Evolutionary conservation across 2,888 invertebrate species (phyloP).

Genomic region (Nymphalis urticae): DNA sequence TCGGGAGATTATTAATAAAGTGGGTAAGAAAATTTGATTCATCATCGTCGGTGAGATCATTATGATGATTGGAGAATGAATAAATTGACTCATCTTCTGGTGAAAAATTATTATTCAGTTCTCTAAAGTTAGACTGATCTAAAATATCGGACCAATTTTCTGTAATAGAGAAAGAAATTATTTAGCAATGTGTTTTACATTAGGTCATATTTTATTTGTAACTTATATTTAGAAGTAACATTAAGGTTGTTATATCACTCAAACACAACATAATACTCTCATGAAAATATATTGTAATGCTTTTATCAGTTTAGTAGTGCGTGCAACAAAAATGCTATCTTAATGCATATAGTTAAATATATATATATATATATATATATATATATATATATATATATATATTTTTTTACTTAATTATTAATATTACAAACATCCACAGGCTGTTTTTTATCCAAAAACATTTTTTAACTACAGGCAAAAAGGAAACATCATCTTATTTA

Average conservation of each 20-base stretch:
- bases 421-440: too few relatives aligned
- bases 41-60: slow-evolving; percentile 66
- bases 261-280: not conserved
- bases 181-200: not conserved
- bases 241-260: not conserved
- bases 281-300: not conserved
- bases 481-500: too few relatives aligned
- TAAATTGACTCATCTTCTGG: slow-evolving; percentile 72
- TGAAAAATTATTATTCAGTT: slow-evolving; percentile 63
- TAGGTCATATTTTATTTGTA: too few relatives aligned
- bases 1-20: slow-evolving; percentile 70
- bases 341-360: too few relatives aligned
- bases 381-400: too few relatives aligned
- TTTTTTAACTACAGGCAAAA: too few relatives aligned
- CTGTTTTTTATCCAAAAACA: too few relatives aligned
- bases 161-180: slow-evolving; percentile 41
- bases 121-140: slow-evolving; percentile 71
- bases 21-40: slow-evolving; percentile 63
- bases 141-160: slow-evolving; percentile 78
- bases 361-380: too few relatives aligned
- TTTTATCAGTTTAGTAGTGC: not conserved
- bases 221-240: not conserved
- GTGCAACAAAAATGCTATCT: too few relatives aligned
- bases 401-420: too few relatives aligned
- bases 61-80: slow-evolving; percentile 61